Base-by-base conservation (phyloP, 2,888 invertebrate genomes). In the Tromatobia lineatoria region DNA sequence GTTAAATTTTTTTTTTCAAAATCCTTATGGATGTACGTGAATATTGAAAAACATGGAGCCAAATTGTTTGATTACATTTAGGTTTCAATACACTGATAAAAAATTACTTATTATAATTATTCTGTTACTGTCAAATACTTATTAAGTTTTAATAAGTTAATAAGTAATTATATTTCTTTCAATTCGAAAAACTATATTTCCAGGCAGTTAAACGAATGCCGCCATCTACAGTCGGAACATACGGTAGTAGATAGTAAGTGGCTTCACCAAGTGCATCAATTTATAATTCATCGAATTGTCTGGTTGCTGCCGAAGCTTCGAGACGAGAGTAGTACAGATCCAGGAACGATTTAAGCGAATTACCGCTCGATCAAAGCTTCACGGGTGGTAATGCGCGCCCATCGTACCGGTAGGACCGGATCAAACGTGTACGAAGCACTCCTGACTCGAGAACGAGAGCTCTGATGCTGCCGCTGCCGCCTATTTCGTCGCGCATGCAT, bases 281-380 rank as follows among this genome's bases (percentile, higher is more conserved):
- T 75, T 29, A 75, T 75, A 75, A 64, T 75, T 75, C 38, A 75
- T 75, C 75, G 75, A 64, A 64, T 75, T 64, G 75, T 64, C 64
- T 38, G 75, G 75, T 10, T 75, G 61, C 64, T 64, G 64, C 38
- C 34, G 75, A 29, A 34, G n/a, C 61, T 15, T 18, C 6, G 61
- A 38, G 52, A 52, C 38, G 54, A 52, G 38, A 64, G 75, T 34
- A 23, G 42, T 45, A 59, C 50, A 52, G 79, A 85, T 85, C 84
- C 78, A 78, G 86, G 87, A 85, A 81, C 86, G 89, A 90, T 91
- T 91, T 91, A 90, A 90, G 86, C 89, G 89, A 91, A 91, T 91
- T 91, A 91, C 89, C 90, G 87, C 73, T 84, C 87, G 90, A 90
- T 90, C 89, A 89, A 90, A 89, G 90, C 88, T 89, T 88, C 90